Base-by-base conservation (phyloP, 2,888 invertebrate species). In the Lithophane semibrunnea region DNA sequence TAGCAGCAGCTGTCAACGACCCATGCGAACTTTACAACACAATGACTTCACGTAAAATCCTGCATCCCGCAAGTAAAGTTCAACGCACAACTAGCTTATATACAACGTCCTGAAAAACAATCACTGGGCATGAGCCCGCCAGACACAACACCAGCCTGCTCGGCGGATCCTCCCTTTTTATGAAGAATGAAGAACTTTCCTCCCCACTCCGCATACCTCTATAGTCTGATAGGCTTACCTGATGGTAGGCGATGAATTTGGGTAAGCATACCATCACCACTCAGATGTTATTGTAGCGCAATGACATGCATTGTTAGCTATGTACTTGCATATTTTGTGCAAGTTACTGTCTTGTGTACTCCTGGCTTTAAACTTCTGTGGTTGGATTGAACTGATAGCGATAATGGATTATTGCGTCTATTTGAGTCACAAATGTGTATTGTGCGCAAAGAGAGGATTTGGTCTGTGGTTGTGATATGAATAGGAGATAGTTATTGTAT, bases 341-440 rank as follows among this genome's bases (percentile, higher is more conserved):
- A 44, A 29, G 12, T 56, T n/a, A 37, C 37, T 52, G 21, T 9
- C 16, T 9, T 0, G n/a, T 77, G 37, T 78, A 21, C 12, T 8
- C 60, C 52, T 44, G 37, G 52, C 60, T 61, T 77, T 47, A 66
- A 18, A 44, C 3, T 16, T 24, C 29, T 61, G 21, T 52, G 13
- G 29, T 54, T 16, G 29, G 16, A 8, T 49, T 66, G 60, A 61
- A 54, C 67, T 77, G 13, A 60, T 66, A 44, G 47, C 8, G n/a
- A 44, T 24, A 77, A n/a, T 66, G 52, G 9, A 77, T n/a, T 67
- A 66, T 13, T 47, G 21, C n/a, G 29, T 67, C 21, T 61, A 44
- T 67, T 47, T 77, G 66, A 58, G 49, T 52, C 60, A 13, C 1
- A 44, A 18, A 66, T 77, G 66, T 66, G 66, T 52, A 61, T 67